phyloP scores from a whole-genome alignment of 1,140 invertebrate species.

The Drosophila equinoxialis region DNA sequence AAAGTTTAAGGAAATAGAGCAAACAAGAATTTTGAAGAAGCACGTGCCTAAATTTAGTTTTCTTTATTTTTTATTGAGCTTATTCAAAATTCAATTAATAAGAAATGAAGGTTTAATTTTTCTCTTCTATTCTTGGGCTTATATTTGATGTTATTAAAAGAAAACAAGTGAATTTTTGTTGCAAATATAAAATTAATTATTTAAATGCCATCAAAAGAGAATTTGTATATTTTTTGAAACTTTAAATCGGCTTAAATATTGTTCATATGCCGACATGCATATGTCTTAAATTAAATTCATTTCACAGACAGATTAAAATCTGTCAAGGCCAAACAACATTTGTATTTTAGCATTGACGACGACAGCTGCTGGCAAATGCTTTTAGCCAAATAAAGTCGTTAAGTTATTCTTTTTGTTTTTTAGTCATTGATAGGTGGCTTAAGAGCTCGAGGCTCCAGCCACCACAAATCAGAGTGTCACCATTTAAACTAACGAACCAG shows the following conservation, averaged over 20 bases:
- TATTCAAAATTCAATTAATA: too few species aligned
- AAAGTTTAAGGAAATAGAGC: too few species aligned
- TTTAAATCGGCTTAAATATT: neutral
- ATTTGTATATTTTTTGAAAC: neutral
- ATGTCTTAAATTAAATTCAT: neutral
- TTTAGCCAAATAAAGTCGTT: conserved; percentile 11
- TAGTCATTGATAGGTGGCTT: conserved; percentile 45
- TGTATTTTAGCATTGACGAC: neutral
- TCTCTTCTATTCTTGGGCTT: too few species aligned
- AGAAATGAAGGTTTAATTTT: too few species aligned
- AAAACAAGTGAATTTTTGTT: too few species aligned
- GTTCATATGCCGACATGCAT: neutral
- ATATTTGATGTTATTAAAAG: too few species aligned
- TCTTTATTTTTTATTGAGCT: too few species aligned
- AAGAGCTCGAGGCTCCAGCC: conserved; percentile 4
- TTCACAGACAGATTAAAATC: neutral
- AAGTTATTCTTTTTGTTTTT: conserved; percentile 24
- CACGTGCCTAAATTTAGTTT: too few species aligned
- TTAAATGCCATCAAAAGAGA: neutral
- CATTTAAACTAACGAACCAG: conserved; percentile 51
- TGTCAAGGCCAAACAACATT: neutral
- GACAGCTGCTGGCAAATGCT: conserved; percentile 3
- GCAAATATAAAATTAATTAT: neutral
- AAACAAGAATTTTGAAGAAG: too few species aligned
- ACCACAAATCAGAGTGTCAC: conserved; percentile 47